Evolutionary conservation across 1,140 invertebrate species (phyloP).

Genomic region (Apis laboriosa): DNA sequence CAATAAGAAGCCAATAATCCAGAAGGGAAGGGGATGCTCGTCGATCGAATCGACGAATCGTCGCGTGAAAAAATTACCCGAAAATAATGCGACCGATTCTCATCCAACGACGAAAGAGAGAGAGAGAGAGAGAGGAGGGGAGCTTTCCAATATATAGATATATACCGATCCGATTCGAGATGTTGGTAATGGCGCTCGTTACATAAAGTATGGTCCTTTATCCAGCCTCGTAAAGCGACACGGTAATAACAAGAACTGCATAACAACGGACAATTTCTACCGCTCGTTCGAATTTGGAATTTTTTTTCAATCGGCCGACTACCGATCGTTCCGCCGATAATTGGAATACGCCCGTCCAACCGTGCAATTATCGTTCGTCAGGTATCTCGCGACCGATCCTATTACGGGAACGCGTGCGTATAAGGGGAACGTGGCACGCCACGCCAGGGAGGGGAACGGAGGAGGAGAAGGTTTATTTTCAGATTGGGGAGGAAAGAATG

Average conservation of each 20-base stretch:
- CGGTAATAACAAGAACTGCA: conserved; percentile 38
- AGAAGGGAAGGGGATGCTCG: not conserved
- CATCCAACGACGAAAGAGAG: not conserved
- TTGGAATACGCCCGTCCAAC: conserved; percentile 7
- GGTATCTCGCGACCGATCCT: not conserved
- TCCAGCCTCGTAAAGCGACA: conserved; percentile 12
- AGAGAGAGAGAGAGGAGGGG: not conserved
- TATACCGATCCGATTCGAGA: conserved; percentile 13
- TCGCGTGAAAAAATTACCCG: not conserved
- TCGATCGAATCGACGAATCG: too few relatives aligned
- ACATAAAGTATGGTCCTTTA: conserved; percentile 40
- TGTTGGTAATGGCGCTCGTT: conserved; percentile 39
- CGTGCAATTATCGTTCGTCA: conserved; percentile 11
- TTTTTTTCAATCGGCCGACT: conserved; percentile 12
- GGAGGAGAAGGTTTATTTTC: conserved; percentile 19
- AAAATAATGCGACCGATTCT: not conserved
- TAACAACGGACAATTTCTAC: conserved; percentile 29
- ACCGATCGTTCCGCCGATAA: not conserved
- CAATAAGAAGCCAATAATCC: not conserved
- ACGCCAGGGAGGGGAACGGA: not conserved
- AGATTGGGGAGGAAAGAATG: not conserved
- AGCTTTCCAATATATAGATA: too few relatives aligned
- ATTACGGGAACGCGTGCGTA: conserved; percentile 19
- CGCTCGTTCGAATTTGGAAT: not conserved
- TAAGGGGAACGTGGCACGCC: not conserved